These are phyloP conservation scores for Epinotia demarniana DNA, from an alignment of 2,888 invertebrate genomes.

Conservation along the genomic window DNA sequence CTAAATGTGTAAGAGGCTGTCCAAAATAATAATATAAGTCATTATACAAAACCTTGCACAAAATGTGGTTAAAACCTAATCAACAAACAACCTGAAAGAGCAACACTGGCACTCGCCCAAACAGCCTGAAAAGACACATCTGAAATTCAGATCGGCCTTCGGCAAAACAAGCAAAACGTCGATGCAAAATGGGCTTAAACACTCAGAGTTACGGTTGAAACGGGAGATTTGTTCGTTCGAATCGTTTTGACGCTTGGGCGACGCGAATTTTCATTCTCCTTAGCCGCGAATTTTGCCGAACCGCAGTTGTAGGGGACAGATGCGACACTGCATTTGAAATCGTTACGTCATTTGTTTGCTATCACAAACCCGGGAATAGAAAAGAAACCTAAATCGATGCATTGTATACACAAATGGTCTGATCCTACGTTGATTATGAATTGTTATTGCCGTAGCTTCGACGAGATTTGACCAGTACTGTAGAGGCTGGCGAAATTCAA, in stretches of 20 bases:
- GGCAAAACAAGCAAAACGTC: conserved; percentile 35
- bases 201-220: conserved; percentile 30
- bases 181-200: conserved; percentile 29
- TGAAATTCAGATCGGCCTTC: conserved; percentile 39
- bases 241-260: conserved; percentile 41
- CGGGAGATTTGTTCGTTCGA: conserved; percentile 20
- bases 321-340: conserved; percentile 9
- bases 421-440: background rate
- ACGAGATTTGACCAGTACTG: no score
- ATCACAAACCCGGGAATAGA: no score
- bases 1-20: no score
- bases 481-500: no score
- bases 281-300: conserved; percentile 23
- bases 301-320: conserved; percentile 22
- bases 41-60: background rate
- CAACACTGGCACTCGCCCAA: conserved; percentile 39
- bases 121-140: conserved; percentile 35
- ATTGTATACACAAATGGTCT: background rate
- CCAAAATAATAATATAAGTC: no score
- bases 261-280: conserved; percentile 43
- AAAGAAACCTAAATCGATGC: background rate
- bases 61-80: conserved; percentile 29
- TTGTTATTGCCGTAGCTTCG: background rate
- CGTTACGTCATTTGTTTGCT: background rate
- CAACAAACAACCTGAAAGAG: conserved; percentile 32